Conservation (phyloP, 2,797 vertebrate species). For the Kryptolebias ocellatus region DNA sequence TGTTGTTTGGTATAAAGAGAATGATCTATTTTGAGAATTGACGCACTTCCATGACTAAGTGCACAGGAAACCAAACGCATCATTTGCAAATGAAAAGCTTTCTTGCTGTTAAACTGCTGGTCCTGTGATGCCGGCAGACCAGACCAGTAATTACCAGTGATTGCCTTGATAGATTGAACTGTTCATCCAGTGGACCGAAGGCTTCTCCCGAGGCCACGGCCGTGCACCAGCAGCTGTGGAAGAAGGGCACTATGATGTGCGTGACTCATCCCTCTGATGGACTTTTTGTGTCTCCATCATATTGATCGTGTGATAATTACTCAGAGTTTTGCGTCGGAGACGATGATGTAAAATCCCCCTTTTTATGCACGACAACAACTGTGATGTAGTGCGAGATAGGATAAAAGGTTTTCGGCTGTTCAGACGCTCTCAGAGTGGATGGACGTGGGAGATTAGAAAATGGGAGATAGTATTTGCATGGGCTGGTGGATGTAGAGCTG, state of each 20-base stretch:
- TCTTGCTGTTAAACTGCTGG: slow-evolving; percentile 30
- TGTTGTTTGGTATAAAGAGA: neutral
- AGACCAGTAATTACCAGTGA: slow-evolving; percentile 50
- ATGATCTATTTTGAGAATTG: slow-evolving; percentile 6
- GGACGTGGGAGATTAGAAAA: neutral
- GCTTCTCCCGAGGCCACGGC: slow-evolving; percentile 13
- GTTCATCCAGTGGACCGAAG: slow-evolving; percentile 19
- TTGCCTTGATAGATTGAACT: slow-evolving; percentile 43
- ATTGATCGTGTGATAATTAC: slow-evolving; percentile 27
- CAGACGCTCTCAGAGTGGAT: neutral
- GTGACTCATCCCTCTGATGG: slow-evolving; percentile 27
- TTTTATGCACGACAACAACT: slow-evolving; percentile 4
- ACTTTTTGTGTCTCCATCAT: neutral
- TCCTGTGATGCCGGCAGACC: slow-evolving; percentile 10
- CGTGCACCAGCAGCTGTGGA: slow-evolving; percentile 30
- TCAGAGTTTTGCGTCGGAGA: neutral
- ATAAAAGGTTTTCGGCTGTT: neutral
- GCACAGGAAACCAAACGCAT: slow-evolving; percentile 38
- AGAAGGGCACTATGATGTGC: neutral
- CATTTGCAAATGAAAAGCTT: slow-evolving; percentile 44
- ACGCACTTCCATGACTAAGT: slow-evolving; percentile 22
- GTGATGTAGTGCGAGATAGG: neutral
- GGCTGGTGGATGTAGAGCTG: too few relatives aligned
- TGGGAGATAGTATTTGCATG: neutral
- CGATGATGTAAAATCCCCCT: slow-evolving; percentile 2